phyloP scores from a whole-genome alignment of 2,113 vertebrate genomes.

The Cepphus grylle region DNA sequence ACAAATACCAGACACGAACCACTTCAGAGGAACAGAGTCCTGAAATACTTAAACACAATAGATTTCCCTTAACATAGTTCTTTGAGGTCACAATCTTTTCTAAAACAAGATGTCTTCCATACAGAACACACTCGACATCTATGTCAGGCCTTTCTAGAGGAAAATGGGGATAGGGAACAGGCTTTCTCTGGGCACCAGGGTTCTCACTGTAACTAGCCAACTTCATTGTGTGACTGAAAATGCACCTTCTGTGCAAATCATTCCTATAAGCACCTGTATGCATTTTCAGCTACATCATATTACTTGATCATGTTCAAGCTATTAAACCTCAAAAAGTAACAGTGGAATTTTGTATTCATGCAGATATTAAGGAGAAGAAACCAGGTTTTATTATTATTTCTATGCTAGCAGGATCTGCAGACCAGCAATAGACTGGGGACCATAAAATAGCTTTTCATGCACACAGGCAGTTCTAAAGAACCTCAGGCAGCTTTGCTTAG shows the following conservation, averaged over 20 bases:
- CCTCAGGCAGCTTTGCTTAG: background rate
- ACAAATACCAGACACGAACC: background rate
- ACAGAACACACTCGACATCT: background rate
- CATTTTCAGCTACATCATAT: background rate
- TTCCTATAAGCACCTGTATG: background rate
- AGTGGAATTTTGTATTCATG: background rate
- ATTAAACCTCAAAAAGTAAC: background rate
- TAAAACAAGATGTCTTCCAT: background rate
- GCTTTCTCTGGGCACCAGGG: background rate
- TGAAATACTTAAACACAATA: background rate
- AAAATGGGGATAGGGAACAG: background rate
- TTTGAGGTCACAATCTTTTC: background rate
- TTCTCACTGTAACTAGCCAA: background rate
- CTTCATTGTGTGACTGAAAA: background rate
- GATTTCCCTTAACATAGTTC: background rate
- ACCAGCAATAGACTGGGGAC: background rate
- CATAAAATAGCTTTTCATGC: background rate
- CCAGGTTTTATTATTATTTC: background rate
- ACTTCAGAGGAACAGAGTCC: background rate
- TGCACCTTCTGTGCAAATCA: background rate
- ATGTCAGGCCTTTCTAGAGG: background rate
- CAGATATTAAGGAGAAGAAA: background rate
- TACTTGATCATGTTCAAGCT: background rate
- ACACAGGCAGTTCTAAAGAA: background rate
- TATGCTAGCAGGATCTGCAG: background rate